phyloP scores from a whole-genome alignment of 2,797 vertebrate species.

The Micrastur ruficollis region DNA sequence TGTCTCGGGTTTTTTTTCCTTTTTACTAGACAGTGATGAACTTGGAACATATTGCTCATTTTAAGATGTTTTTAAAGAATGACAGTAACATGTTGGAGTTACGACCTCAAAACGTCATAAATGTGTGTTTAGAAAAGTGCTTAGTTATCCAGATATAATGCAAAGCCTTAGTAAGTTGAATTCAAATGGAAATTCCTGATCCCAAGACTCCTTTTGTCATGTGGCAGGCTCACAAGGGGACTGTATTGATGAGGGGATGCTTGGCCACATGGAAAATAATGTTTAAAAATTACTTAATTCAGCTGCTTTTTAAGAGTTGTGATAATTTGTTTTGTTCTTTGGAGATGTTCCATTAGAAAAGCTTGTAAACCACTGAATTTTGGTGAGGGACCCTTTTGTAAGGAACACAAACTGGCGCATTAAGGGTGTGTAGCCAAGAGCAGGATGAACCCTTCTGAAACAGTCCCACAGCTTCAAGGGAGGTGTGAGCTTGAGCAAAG shows the following conservation, averaged over 20 bases:
- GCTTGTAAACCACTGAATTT: background rate
- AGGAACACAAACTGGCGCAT: accelerated
- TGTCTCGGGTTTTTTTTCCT: background rate
- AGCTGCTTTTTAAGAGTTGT: background rate
- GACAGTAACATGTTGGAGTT: background rate
- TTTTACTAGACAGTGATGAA: background rate
- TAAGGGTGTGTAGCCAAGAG: background rate
- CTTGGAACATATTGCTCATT: background rate
- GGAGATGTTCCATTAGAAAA: background rate
- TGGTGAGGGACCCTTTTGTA: background rate
- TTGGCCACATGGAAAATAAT: background rate
- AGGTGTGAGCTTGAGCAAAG: background rate
- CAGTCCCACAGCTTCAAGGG: background rate
- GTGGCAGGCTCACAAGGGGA: background rate
- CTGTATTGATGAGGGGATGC: background rate
- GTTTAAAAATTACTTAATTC: background rate
- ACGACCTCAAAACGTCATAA: accelerated
- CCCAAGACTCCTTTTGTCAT: background rate
- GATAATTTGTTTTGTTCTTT: background rate
- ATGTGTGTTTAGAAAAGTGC: background rate
- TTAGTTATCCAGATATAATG: background rate
- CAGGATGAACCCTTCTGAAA: background rate
- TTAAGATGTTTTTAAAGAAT: background rate
- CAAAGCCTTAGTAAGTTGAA: background rate
- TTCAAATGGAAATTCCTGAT: background rate